phyloP scores from a whole-genome alignment of 2,797 vertebrate genomes.

The Sphenodon punctatus region DNA sequence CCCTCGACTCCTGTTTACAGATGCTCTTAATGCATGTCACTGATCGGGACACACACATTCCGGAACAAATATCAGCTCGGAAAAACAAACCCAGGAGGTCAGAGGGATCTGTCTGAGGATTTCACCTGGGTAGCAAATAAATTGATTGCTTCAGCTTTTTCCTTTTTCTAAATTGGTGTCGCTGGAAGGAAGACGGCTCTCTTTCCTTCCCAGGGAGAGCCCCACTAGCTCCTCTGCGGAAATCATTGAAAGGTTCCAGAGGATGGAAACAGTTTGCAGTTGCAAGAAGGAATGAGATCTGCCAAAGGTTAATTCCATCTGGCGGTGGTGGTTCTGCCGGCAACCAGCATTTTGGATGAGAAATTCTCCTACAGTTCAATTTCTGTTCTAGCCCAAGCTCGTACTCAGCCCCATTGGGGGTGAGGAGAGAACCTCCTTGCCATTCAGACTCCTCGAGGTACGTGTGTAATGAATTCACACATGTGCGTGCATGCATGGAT shows the following conservation, averaged over 20 bases:
- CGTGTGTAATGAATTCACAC: accelerated
- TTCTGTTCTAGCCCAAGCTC: background rate
- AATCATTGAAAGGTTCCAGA: background rate
- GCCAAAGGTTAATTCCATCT: constrained; percentile 59
- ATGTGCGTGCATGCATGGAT: accelerated
- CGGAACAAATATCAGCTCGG: background rate
- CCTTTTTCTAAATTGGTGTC: background rate
- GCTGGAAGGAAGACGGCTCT: constrained; percentile 30
- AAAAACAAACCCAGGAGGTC: background rate
- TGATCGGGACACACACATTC: background rate
- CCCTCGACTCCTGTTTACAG: background rate
- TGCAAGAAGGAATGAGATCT: background rate
- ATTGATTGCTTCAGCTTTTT: constrained; percentile 3
- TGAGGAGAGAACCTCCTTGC: background rate
- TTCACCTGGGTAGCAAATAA: constrained; percentile 28
- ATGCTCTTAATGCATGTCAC: accelerated
- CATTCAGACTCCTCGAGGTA: background rate
- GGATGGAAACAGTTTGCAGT: background rate
- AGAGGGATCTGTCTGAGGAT: background rate
- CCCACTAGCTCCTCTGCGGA: constrained; percentile 21
- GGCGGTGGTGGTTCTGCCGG: background rate
- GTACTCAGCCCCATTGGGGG: background rate
- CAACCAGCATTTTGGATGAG: background rate
- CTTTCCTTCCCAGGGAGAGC: constrained; percentile 13
- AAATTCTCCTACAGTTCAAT: background rate